Base-by-base conservation (phyloP, 2,888 invertebrate genomes). In the Rhorus exstirpatorius region DNA sequence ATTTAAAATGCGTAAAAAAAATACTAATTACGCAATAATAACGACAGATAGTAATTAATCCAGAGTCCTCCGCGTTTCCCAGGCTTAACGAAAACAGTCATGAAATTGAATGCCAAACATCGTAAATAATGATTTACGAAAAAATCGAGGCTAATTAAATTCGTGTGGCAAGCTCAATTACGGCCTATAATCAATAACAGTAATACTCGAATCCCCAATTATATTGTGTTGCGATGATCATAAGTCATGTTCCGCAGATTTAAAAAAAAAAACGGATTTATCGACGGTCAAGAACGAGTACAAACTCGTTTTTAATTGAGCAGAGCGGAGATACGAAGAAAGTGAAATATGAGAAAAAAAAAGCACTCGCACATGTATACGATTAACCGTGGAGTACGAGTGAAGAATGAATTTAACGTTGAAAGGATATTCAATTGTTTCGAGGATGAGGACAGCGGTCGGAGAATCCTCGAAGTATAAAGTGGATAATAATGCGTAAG, bases 261-360 rank as follows among this genome's bases (percentile, higher is more conserved):
- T 31, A 2, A 17, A n/a, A 51, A n/a, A 63, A 6, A 63, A 31
- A 68, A 68, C 67, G 51, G 53, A 51, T 68, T 53, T 53, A 8
- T 68, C 67, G 38, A 51, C 26, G n/a, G 19, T 21, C 35, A n/a
- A 35, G 3, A 35, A 53, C n/a, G 8, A 19, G 51, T 14, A 14
- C 12, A 53, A 68, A 68, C 51, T 35, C 26, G 51, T 53, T 68
- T 68, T 53, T 53, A 8, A 55, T 24, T 65, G 14, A 68, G 51
- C 53, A 21, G n/a, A 35, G 2, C n/a, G n/a, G n/a, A n/a, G n/a
- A n/a, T n/a, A 41, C 35, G n/a, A 53, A 17, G 24, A 41, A 41
- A 70, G 41, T 26, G 44, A 46, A 65, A 12, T 31, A n/a, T 3
- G 1, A 12, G 44, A 17, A 38, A 67, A n/a, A n/a, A 51, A 51